Base-by-base conservation (phyloP, 2,113 vertebrate species). In the Anthoscopus minutus region DNA sequence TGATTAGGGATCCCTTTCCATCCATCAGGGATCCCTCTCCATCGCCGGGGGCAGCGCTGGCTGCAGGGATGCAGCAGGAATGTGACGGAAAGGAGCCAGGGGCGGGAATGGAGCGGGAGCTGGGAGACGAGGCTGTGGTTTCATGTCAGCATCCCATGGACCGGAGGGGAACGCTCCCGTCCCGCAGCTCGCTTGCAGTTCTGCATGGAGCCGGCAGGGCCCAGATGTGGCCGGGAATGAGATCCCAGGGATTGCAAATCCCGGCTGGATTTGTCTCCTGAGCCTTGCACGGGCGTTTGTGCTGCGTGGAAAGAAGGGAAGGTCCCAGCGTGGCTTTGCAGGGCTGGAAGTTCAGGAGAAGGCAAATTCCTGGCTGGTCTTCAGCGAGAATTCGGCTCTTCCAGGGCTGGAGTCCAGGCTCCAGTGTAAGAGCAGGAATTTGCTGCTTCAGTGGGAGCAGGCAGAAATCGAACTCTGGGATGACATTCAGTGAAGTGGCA, bases 321-420 rank as follows among this genome's bases (percentile, higher is more conserved):
- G 38, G 30, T 45, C n/a, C 27, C 65, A 6, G 1, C 0, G 54
- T 53, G 70, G 65, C 66, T 88, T 37, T 67, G 51, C 47, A 27
- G 33, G 54, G 84, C 72, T 73, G 81, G 88, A 62, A 78, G 62
- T 45, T 31, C 15, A 2, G 87, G 85, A 60, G 71, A 27, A 66
- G 44, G 71, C 21, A 6, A 61, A 58, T 37, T 22, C 54, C 64
- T 20, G 62, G 2, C 9, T 21, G 45, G 3, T 60, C 31, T 42
- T 16, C 37, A n/a, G 54, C 6, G 30, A 33, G 42, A 45, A 33
- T 37, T 67, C 64, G 73, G 61, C 33, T 66, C 11, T 48, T 48
- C 19, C 71, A 31, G 1, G 0, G 0, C 4, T 0, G 0, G 28
- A 8, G 35, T 54, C 53, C 2, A 4, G 81, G 38, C 54, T 84